Base-by-base conservation (phyloP, 2,888 invertebrate genomes). In the Synergus japonicus region DNA sequence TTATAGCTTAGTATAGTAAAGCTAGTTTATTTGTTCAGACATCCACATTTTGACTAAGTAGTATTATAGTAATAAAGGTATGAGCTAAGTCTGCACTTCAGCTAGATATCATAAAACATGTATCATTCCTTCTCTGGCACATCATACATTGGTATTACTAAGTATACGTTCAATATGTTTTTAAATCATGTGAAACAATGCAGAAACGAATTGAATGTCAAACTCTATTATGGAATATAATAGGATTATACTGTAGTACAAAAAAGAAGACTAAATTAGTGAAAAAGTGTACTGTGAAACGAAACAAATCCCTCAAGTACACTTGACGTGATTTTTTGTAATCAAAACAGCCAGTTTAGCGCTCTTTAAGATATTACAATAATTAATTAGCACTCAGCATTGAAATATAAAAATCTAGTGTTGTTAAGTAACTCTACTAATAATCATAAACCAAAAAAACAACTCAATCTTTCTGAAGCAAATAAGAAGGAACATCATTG, bases 41-140 rank as follows among this genome's bases (percentile, higher is more conserved):
- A 92, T 92, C 89, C 91, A 92, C 91, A 92, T 92, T 91, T 92
- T 89, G 91, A 91, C 91, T 92, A 91, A 92, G 91, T 91, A 91
- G 88, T 91, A 91, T 91, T 90, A 91, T 91, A 92, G 90, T 92
- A 91, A 91, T 92, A 91, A 92, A 91, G 91, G 91, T 91, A 92
- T 91, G 91, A 90, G 90, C 92, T 91, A 92, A 92, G 90, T 92
- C 91, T 91, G 91, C 91, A 91, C 91, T 91, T 91, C 90, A 90
- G 91, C 91, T 92, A 91, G 91, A 90, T 92, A 92, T 92, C 90
- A 89, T 91, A 91, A 91, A 92, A 92, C 91, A 91, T 91, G 91
- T 91, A 92, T 92, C 91, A 90, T 90, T 90, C 88, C 88, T 82
- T 87, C 87, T 91, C 91, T 90, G 90, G 91, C 91, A 91, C 91